These are phyloP conservation scores for Eclectus roratus DNA, from an alignment of 2,113 vertebrate species.

Conservation along the genomic window DNA sequence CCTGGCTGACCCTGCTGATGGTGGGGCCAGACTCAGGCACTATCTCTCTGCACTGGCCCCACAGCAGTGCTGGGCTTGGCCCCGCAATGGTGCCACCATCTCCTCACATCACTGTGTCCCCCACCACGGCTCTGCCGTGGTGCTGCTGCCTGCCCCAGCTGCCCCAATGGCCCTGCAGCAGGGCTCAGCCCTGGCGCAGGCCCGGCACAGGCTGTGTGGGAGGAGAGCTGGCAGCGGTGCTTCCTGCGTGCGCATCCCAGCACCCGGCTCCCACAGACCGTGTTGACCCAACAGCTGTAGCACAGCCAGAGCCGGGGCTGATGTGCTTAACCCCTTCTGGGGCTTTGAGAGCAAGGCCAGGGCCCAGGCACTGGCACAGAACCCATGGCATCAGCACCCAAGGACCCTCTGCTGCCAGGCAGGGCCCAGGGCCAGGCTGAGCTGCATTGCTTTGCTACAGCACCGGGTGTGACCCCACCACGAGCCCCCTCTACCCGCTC, in stretches of 20 bases:
- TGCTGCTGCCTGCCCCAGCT: neutral
- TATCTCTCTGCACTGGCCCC: neutral
- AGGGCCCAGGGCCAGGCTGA: neutral
- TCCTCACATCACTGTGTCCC: fast-evolving
- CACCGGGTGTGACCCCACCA: fast-evolving
- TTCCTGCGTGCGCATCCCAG: slow-evolving; percentile 3
- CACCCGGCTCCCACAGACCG: neutral
- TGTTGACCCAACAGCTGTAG: neutral
- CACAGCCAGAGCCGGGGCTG: neutral
- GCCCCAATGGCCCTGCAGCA: neutral
- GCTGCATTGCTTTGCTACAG: fast-evolving
- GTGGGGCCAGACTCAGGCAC: neutral
- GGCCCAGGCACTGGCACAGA: fast-evolving
- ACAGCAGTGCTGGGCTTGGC: fast-evolving
- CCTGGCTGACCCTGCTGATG: neutral
- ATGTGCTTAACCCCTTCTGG: neutral
- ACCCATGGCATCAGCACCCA: fast-evolving
- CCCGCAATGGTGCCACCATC: neutral
- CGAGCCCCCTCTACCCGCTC: fast-evolving
- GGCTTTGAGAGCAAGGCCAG: fast-evolving
- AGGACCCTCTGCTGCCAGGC: neutral
- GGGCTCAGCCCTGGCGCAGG: neutral
- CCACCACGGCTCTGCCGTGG: neutral
- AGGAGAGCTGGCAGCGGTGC: neutral
- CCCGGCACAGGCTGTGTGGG: neutral